Evolutionary conservation across 2,888 invertebrate species (phyloP), one percentile per base, ranked within the genome.

Genomic region (Salticus scenicus): DNA sequence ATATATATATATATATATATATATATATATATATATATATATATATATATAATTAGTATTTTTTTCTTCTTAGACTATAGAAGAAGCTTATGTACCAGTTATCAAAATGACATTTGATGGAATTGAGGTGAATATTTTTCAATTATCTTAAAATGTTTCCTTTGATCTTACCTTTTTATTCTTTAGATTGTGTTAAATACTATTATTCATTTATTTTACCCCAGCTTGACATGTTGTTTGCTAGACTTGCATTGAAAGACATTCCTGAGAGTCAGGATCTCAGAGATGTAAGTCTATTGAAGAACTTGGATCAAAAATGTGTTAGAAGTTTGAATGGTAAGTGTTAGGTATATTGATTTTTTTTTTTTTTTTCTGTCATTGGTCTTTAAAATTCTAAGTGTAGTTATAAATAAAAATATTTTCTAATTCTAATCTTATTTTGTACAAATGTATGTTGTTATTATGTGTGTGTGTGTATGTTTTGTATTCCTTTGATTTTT

Each of bases 81-180:
- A 99, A 91, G 99, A 99, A 91, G 99, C 99, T 0, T 99, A 96
- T 92, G 99, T 99, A 88, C 99, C 99, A 1, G 98, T 99, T 10
- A 98, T 99, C 88, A 99, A 99, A 92, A 97, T 99, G 97, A 97
- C 96, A 91, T 99, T 98, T 91, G 97, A 98, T 92, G 97, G 97
- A 37, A 98, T 99, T 89, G 99, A 99, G 93, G 98, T 92, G 88
- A 89, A 89, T 89, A 41, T 8, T n/a, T 37, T 37, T 10, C 37
- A 4, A 7, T 37, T 37, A 4, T 10, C 37, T 51, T 51, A 8
- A 41, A 8, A 10, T 41, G 14, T 41, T 41, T 14, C 10, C 41
- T 41, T 8, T 41, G 14, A 41, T 20, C 17, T 51, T 51, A 20
- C 51, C 5, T 8, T 20, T 5, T 20, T 51, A 14, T 51, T 51